These are phyloP conservation scores for Hemithea aestivaria DNA, from an alignment of 2,888 invertebrate species.

Conservation along the genomic window DNA sequence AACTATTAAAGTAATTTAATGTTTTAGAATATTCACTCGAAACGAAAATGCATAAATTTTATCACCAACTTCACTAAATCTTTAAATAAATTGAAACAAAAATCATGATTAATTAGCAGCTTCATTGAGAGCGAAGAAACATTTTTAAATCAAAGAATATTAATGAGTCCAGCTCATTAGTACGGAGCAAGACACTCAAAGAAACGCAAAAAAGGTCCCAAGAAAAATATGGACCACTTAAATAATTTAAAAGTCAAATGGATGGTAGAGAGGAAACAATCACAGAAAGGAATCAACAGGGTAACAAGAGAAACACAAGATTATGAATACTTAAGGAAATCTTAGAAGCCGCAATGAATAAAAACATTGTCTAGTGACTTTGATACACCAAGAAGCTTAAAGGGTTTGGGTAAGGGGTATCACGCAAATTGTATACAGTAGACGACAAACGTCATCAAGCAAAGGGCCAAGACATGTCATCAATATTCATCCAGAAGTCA, in stretches of 20 bases:
- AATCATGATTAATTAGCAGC: slow-evolving; percentile 18
- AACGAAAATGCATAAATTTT: too few species aligned
- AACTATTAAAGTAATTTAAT: too few species aligned
- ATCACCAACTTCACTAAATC: too few species aligned
- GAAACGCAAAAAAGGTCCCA: slow-evolving; percentile 8
- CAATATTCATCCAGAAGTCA: slow-evolving; percentile 36
- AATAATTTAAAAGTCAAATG: slow-evolving; percentile 9
- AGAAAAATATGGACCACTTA: slow-evolving; percentile 15
- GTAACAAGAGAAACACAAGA: too few species aligned
- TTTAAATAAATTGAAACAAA: too few species aligned
- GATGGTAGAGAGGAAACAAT: neutral
- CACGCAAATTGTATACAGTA: slow-evolving; percentile 14
- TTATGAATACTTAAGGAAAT: too few species aligned
- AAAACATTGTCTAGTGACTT: too few species aligned
- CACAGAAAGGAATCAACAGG: too few species aligned
- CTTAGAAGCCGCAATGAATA: too few species aligned
- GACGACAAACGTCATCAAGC: slow-evolving; percentile 17
- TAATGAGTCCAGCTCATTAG: slow-evolving; percentile 26
- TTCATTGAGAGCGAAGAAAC: slow-evolving; percentile 23
- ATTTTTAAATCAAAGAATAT: slow-evolving; percentile 22
- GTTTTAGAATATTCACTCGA: too few species aligned
- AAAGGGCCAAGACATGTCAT: slow-evolving; percentile 26
- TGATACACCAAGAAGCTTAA: too few species aligned
- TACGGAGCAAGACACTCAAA: slow-evolving; percentile 10
- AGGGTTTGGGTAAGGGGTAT: neutral